These are phyloP conservation scores for Chrysemys picta DNA, from an alignment of 2,113 vertebrate species.

Conservation along the genomic window DNA sequence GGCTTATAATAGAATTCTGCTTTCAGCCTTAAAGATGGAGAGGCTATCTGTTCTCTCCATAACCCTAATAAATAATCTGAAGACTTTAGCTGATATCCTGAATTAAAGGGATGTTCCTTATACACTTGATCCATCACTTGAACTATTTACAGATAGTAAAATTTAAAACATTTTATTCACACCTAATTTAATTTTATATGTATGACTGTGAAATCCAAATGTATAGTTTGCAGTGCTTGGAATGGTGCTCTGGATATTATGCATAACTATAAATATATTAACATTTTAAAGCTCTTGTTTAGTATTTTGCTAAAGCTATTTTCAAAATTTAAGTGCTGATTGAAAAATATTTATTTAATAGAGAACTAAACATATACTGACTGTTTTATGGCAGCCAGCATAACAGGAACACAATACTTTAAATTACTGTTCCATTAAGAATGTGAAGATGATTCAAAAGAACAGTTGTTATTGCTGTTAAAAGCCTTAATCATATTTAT, in stretches of 20 bases:
- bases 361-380: not conserved
- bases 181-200: not conserved
- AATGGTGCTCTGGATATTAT: not conserved
- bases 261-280: not conserved
- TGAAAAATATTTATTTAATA: conserved; percentile 37
- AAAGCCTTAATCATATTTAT: conserved; percentile 57
- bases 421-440: conserved; percentile 49
- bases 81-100: not conserved
- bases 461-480: conserved; percentile 42
- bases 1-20: not conserved
- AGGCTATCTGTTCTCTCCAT: not conserved
- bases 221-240: not conserved
- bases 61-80: not conserved
- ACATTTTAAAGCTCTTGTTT: conserved; percentile 20
- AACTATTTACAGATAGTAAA: not conserved
- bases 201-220: not conserved
- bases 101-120: not conserved
- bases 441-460: conserved; percentile 32
- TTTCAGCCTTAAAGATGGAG: not conserved
- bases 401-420: conserved; percentile 28
- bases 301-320: conserved; percentile 4
- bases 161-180: not conserved
- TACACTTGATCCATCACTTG: not conserved
- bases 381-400: conserved; percentile 10
- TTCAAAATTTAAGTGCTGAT: conserved; percentile 17